These are phyloP conservation scores for Leucopternis melanops DNA, from an alignment of 2,113 vertebrate genomes.

Conservation along the genomic window DNA sequence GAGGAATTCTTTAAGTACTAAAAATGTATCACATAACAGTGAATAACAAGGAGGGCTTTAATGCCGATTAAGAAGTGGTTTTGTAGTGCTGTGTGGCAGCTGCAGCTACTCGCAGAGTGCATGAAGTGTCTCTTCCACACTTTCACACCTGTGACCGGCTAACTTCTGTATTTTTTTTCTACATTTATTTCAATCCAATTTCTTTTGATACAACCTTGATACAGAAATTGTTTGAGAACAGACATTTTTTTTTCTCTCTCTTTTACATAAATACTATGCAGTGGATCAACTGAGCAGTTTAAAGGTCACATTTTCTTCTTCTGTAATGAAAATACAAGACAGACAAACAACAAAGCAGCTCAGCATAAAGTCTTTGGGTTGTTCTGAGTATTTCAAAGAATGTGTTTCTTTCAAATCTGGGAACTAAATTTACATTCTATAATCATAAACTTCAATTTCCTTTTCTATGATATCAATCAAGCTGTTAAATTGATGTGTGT, in stretches of 20 bases:
- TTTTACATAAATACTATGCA: neutral
- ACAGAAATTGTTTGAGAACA: neutral
- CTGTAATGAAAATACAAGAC: neutral
- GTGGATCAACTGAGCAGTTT: neutral
- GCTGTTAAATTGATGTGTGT: too few species aligned
- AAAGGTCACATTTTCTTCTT: neutral
- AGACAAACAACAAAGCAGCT: neutral
- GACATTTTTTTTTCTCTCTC: neutral
- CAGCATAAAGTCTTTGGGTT: neutral
- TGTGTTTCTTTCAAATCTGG: neutral
- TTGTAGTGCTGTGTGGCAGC: neutral
- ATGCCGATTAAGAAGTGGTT: neutral
- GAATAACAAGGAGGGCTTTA: neutral
- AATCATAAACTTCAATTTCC: neutral
- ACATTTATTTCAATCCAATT: neutral
- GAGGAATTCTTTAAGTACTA: neutral
- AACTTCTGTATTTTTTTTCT: neutral
- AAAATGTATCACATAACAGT: neutral
- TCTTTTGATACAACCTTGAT: neutral
- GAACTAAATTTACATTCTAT: neutral
- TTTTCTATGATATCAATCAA: too few species aligned
- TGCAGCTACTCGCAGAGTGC: neutral
- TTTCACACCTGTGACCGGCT: neutral
- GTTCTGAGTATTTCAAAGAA: neutral
- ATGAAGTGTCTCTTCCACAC: neutral